Conservation (phyloP, 2,888 invertebrate genomes). For the Epinotia bilunana region DNA sequence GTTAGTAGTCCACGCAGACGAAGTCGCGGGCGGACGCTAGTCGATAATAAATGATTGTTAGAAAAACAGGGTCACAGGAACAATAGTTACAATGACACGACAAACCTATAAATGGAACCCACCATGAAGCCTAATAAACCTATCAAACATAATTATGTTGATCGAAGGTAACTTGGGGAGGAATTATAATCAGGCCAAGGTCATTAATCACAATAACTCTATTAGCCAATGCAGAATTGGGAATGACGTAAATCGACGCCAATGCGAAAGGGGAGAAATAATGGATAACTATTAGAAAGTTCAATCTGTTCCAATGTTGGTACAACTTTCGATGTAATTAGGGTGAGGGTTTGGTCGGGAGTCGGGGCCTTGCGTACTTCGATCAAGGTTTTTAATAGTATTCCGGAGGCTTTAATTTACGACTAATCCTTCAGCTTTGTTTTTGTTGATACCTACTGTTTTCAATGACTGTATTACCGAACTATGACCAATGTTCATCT, state of each 20-base stretch:
- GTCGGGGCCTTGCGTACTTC: background rate
- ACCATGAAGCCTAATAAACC: conserved; percentile 30
- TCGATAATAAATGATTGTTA: background rate
- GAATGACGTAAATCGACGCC: conserved; percentile 36
- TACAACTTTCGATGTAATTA: conserved; percentile 22
- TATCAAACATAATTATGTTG: conserved; percentile 36
- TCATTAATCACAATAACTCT: conserved; percentile 42
- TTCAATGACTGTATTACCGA: background rate
- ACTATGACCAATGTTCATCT: background rate
- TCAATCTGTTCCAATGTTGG: conserved; percentile 35
- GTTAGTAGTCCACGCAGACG: too few relatives aligned
- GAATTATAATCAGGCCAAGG: conserved; percentile 43
- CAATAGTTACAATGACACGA: background rate
- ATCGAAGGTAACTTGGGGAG: conserved; percentile 20
- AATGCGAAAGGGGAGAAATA: conserved; percentile 38
- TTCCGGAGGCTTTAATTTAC: background rate
- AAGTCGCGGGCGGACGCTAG: too few relatives aligned
- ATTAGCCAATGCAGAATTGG: conserved; percentile 33
- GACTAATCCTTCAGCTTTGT: background rate
- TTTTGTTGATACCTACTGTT: background rate
- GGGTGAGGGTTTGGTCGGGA: background rate
- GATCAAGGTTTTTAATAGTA: background rate
- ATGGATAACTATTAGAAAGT: conserved; percentile 42
- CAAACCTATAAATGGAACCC: conserved; percentile 32
- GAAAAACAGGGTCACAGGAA: background rate